phyloP scores from a whole-genome alignment of 92 coral and sea anemone genomes.

The Ricordea florida region DNA sequence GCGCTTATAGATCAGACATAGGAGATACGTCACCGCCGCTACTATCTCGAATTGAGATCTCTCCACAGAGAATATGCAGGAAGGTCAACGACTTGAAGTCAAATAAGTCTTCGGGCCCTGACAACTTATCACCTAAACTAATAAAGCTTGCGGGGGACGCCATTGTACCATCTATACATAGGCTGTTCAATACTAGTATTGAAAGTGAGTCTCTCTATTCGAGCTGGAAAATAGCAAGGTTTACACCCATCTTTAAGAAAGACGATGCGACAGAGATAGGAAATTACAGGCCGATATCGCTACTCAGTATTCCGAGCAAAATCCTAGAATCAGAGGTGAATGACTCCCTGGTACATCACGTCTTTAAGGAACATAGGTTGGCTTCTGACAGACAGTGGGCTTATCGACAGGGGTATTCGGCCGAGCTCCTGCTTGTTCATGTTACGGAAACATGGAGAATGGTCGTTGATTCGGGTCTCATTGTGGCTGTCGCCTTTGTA shows the following conservation, averaged over 20 bases:
- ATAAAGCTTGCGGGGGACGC: conserved; percentile 26
- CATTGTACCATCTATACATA: background rate
- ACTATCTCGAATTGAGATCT: too few relatives aligned
- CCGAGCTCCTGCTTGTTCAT: conserved; percentile 15
- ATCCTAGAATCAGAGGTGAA: background rate
- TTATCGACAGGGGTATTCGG: conserved; percentile 20
- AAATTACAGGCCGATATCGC: too few relatives aligned
- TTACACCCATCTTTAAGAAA: conserved; percentile 17
- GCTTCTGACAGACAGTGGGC: conserved; percentile 26
- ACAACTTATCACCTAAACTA: conserved; percentile 6
- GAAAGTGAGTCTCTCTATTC: background rate
- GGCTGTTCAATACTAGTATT: background rate
- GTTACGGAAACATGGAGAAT: too few relatives aligned
- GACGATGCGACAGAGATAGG: conserved; percentile 14
- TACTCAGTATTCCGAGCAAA: too few relatives aligned
- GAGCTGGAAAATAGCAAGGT: conserved; percentile 11
- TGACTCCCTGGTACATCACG: background rate
- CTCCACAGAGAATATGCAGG: too few relatives aligned
- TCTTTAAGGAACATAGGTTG: background rate
- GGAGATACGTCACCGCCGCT: too few relatives aligned
- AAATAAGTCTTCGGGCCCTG: conserved; percentile 9
- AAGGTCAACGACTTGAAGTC: background rate
- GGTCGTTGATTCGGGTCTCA: too few relatives aligned
- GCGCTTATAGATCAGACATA: too few relatives aligned
- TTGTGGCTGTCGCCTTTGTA: background rate